phyloP scores from a whole-genome alignment of 30 jellyfish, hydroid and myxozoan genomes.

The Hydra vulgaris region DNA sequence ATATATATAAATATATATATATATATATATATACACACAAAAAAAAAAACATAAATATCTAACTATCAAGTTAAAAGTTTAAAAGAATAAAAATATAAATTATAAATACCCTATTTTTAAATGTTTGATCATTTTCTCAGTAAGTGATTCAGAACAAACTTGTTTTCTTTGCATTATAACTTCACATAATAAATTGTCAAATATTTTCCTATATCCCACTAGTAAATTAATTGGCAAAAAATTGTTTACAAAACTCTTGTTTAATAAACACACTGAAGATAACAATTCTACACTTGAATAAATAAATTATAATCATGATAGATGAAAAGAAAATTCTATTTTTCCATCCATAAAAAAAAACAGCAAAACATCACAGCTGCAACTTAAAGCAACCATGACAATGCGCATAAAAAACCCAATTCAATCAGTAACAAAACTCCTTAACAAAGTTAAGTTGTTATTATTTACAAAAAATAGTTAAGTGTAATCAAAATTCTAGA shows the following conservation, averaged over 20 bases:
- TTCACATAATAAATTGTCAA: neutral
- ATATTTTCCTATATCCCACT: neutral
- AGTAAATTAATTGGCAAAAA: neutral
- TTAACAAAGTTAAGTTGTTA: neutral
- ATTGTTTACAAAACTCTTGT: neutral
- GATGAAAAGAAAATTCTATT: neutral
- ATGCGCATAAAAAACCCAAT: neutral
- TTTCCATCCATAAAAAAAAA: neutral
- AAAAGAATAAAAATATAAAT: too few relatives aligned
- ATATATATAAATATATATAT: too few relatives aligned
- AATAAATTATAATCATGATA: neutral
- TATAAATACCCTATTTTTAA: neutral
- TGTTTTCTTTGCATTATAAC: neutral
- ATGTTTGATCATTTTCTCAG: neutral
- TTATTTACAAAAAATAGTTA: neutral
- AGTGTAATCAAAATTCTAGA: neutral
- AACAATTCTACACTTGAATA: neutral
- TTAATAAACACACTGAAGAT: neutral
- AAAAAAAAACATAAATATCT: too few relatives aligned
- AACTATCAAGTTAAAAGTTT: too few relatives aligned
- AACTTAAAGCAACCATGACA: neutral
- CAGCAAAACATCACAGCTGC: neutral
- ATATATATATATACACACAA: too few relatives aligned
- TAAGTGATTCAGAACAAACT: neutral
- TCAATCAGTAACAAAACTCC: neutral